Base-by-base conservation (phyloP, 2,113 vertebrate genomes). In the Odobenus rosmarus region DNA sequence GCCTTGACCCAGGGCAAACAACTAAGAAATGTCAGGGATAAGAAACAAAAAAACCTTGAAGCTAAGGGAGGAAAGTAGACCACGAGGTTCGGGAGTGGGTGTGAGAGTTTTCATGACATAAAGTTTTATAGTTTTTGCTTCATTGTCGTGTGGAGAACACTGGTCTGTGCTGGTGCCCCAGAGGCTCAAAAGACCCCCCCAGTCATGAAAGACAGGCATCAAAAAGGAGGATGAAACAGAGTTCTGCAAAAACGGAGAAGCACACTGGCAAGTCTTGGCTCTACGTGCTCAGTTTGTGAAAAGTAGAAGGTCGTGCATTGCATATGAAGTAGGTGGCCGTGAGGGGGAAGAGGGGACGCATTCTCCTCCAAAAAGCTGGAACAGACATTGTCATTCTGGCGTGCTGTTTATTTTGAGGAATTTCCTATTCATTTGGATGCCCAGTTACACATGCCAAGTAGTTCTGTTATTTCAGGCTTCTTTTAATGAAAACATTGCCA, bases 401-500 rank as follows among this genome's bases (percentile, higher is more conserved):
- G 24, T 82, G 62, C 91, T 23, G 0, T 4, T 71, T 26, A 42
- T 83, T 62, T 61, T 80, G 16, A 92, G 84, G 64, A 51, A 74
- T 93, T 94, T 93, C 57, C 71, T 93, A 15, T 88, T 92, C n/a
- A 28, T 91, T 49, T 36, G 87, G 67, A 51, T 85, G 57, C 89
- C 95, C 59, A 13, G 71, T 89, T 93, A 83, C 46, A 85, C 72
- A 36, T 49, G 71, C 83, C 87, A 90, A 89, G 69, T 83, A n/a
- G 16, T 82, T 88, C 76, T 95, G 59, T 89, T 84, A 51, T 83
- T 83, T 76, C 91, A 33, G 55, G 72, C 39, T 90, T 90, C 4
- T 64, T 49, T 72, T 62, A 82, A 80, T 93, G 96, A 81, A 96
- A 96, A 55, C 83, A 31, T 26, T 88, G 89, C 83, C 86, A 51